Evolutionary conservation across 2,888 invertebrate genomes (phyloP).

Genomic region (Hololepta plana): DNA sequence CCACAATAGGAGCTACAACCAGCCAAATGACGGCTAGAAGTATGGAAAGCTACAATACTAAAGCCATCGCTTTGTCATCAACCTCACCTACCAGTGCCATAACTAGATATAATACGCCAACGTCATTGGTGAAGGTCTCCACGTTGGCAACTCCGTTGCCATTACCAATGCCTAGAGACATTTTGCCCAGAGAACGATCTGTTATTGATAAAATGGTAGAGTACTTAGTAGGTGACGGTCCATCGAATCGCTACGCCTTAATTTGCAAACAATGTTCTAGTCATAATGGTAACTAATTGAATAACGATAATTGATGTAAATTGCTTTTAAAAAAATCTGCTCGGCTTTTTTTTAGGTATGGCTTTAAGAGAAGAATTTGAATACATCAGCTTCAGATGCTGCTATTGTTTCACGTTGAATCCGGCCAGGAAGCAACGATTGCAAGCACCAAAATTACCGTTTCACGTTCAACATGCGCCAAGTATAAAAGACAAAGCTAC

Average conservation of each 20-base stretch:
- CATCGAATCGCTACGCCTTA: conserved; percentile 83
- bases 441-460: conserved; percentile 44
- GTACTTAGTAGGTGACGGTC: conserved; percentile 89
- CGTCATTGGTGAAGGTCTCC: too few relatives aligned
- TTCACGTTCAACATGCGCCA: conserved; percentile 11
- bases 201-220: conserved; percentile 82
- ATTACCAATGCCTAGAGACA: conserved; percentile 54
- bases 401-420: conserved; percentile 76
- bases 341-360: conserved; percentile 45
- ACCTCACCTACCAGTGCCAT: too few relatives aligned
- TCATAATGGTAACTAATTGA: conserved; percentile 64
- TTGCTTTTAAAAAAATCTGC: conserved; percentile 42
- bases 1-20: too few relatives aligned
- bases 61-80: too few relatives aligned
- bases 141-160: too few relatives aligned
- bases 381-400: conserved; percentile 70
- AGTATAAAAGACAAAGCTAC: conserved; percentile 3
- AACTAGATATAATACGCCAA: too few relatives aligned
- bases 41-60: too few relatives aligned
- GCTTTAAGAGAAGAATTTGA: conserved; percentile 53
- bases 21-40: too few relatives aligned
- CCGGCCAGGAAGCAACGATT: conserved; percentile 78
- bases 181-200: conserved; percentile 56
- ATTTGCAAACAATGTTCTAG: conserved; percentile 79
- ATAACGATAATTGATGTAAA: too few relatives aligned